Conservation (phyloP, 2,888 invertebrate species). For the Pammene aurita region DNA sequence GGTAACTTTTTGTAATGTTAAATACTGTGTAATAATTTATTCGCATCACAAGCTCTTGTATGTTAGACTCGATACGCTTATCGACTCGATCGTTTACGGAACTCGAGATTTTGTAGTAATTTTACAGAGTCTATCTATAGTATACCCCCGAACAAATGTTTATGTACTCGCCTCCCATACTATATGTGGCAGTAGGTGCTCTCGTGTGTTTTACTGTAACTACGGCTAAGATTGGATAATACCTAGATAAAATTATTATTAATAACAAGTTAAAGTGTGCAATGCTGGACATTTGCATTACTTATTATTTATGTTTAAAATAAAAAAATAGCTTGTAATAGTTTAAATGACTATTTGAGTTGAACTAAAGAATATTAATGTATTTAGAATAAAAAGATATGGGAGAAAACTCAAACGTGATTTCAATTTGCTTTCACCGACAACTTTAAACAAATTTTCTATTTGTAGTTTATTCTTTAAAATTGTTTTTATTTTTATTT, state of each 20-base stretch:
- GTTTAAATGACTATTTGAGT: slow-evolving; percentile 83
- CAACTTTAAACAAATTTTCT: no score
- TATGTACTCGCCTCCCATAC: slow-evolving; percentile 32
- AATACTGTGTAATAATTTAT: slow-evolving; percentile 29
- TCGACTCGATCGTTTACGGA: background rate
- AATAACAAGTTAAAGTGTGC: slow-evolving; percentile 80
- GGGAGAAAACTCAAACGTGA: slow-evolving; percentile 66
- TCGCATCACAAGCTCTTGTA: slow-evolving; percentile 29
- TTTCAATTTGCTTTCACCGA: slow-evolving; percentile 40
- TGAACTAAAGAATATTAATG: slow-evolving; percentile 83
- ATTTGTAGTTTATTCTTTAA: no score
- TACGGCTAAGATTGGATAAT: slow-evolving; percentile 79
- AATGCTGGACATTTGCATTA: slow-evolving; percentile 82
- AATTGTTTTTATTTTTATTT: no score
- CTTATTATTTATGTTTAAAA: slow-evolving; percentile 81
- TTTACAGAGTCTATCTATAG: slow-evolving; percentile 24
- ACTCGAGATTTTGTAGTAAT: slow-evolving; percentile 25
- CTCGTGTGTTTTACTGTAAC: slow-evolving; percentile 75
- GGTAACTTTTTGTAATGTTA: slow-evolving; percentile 13
- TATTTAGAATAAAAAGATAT: slow-evolving; percentile 84
- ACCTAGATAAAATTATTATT: slow-evolving; percentile 73
- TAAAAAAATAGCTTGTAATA: slow-evolving; percentile 82
- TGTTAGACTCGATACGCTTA: slow-evolving; percentile 40
- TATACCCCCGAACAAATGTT: slow-evolving; percentile 36
- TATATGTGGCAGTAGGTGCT: slow-evolving; percentile 47